These are phyloP conservation scores for Prenolepis imparis DNA, from an alignment of 2,888 invertebrate species.

Conservation along the genomic window DNA sequence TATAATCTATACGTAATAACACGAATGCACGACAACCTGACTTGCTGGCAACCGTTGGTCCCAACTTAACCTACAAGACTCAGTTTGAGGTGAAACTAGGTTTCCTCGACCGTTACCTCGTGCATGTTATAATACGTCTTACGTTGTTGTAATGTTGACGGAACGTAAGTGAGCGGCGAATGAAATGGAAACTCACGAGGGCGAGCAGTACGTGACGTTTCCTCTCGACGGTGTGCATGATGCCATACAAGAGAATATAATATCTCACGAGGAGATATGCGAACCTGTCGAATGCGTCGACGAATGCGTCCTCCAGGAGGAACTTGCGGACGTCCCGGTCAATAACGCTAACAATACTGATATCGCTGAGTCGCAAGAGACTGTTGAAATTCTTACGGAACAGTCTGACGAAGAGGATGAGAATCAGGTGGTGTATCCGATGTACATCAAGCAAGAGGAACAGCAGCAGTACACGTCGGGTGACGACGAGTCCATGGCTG, in stretches of 20 bases:
- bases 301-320: conserved; percentile 78
- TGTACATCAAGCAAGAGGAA: conserved; percentile 82
- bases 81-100: conserved; percentile 78
- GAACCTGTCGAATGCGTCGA: conserved; percentile 80
- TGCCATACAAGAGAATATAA: conserved; percentile 77
- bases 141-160: not conserved
- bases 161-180: conserved; percentile 1
- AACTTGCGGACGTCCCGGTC: conserved; percentile 73
- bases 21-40: conserved; percentile 15
- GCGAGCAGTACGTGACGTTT: conserved; percentile 82
- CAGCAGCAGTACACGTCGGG: conserved; percentile 83
- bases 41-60: conserved; percentile 63
- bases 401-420: conserved; percentile 79
- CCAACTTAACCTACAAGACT: conserved; percentile 71
- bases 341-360: conserved; percentile 64
- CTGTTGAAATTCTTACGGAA: conserved; percentile 79
- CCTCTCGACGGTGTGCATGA: conserved; percentile 79
- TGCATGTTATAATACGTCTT: not conserved
- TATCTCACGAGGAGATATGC: conserved; percentile 83
- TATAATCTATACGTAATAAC: not conserved
- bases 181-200: conserved; percentile 81
- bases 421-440: conserved; percentile 74
- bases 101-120: conserved; percentile 28
- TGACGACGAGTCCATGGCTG: conserved; percentile 86
- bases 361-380: conserved; percentile 74